A percentile compares a stretch with the other conserved stretches of the same genome.
phyloP scores from a whole-genome alignment of 2,113 vertebrate genomes.

The Melanerpes formicivorus region DNA sequence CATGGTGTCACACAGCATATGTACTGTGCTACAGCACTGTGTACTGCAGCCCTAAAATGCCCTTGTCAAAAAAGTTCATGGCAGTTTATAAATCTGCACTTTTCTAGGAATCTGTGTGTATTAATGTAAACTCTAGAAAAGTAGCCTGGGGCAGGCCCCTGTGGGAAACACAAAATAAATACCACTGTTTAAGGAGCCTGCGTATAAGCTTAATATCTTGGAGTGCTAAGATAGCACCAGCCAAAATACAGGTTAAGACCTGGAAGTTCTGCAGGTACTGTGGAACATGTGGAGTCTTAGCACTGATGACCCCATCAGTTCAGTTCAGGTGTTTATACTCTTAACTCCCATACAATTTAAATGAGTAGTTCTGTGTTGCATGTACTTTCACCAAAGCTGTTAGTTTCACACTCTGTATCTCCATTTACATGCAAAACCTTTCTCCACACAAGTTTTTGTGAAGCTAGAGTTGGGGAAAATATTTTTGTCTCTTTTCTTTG shows the following conservation, averaged over 20 bases:
- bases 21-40: neutral
- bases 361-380: neutral
- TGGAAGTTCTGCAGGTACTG: neutral
- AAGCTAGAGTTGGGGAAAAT: neutral
- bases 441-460: neutral
- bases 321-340: neutral
- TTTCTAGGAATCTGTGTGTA: neutral
- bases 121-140: neutral
- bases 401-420: neutral
- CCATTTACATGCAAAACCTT: neutral
- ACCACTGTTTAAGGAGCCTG: neutral
- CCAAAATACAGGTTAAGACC: neutral
- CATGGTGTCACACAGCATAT: fast-evolving
- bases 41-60: neutral
- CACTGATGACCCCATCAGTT: neutral
- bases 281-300: neutral
- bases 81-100: neutral
- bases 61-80: neutral
- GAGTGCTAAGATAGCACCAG: neutral
- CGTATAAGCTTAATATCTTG: neutral
- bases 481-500: neutral
- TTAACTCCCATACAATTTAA: neutral
- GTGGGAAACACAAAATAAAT: neutral
- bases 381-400: neutral
- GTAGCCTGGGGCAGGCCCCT: neutral